Conservation (phyloP, 2,113 vertebrate genomes). For the Prietella phreatophila region DNA sequence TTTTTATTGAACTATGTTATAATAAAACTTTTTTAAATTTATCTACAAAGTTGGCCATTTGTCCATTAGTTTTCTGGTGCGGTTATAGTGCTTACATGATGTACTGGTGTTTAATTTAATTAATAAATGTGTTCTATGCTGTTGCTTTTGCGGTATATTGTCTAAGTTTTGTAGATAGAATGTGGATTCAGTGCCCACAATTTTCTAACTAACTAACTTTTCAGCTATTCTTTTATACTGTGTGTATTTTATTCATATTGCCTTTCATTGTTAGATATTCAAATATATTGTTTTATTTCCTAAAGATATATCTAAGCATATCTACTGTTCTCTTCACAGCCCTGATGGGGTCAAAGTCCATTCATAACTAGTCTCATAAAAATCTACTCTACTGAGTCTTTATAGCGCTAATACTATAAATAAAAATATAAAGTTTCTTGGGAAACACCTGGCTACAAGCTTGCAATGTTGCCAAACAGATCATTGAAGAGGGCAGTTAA, state of each 20-base stretch:
- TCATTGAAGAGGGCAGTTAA: not conserved
- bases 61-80: not conserved
- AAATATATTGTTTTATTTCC: not conserved
- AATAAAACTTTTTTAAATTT: not conserved
- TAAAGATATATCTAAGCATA: not conserved
- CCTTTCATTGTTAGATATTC: not conserved
- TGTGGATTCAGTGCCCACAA: not conserved
- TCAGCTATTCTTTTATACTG: not conserved
- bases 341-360: not conserved
- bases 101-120: not conserved
- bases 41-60: not conserved
- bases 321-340: not conserved
- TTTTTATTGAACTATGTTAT: not conserved
- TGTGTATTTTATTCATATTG: not conserved
- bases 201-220: not conserved
- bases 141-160: not conserved
- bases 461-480: not conserved
- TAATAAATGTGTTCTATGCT: not conserved
- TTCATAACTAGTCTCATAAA: not conserved
- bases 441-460: not conserved
- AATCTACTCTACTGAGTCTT: not conserved
- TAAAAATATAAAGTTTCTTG: not conserved
- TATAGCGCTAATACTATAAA: not conserved
- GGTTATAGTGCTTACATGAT: not conserved
- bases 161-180: not conserved